Evolutionary conservation across 2,797 vertebrate genomes (phyloP).

Genomic region (Sphaeramia orbicularis): DNA sequence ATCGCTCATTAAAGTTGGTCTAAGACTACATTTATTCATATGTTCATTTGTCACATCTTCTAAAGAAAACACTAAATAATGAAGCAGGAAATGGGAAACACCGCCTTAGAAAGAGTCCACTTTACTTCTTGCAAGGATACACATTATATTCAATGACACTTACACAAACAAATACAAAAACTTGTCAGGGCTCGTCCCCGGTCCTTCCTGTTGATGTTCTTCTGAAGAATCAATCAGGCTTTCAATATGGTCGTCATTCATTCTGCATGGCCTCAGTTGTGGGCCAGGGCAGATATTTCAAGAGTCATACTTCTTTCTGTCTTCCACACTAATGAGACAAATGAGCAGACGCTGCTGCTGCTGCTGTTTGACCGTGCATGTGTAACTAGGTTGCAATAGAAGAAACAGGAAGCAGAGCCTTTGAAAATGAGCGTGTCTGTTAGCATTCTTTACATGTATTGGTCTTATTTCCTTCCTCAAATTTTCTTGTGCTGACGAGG

Average conservation of each 20-base stretch:
- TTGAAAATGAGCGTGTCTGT: slow-evolving; percentile 48
- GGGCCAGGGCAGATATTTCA: slow-evolving; percentile 87
- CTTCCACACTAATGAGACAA: slow-evolving; percentile 88
- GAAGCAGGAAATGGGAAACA: slow-evolving; percentile 36
- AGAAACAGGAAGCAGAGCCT: slow-evolving; percentile 40
- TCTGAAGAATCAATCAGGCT: slow-evolving; percentile 64
- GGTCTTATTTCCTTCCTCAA: slow-evolving; percentile 1
- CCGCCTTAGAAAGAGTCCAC: slow-evolving; percentile 31
- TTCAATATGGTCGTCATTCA: slow-evolving; percentile 68
- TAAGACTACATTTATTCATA: neutral
- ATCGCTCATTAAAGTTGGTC: slow-evolving; percentile 17
- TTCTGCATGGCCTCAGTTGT: slow-evolving; percentile 68
- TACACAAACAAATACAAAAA: slow-evolving; percentile 50
- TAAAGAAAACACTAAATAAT: neutral
- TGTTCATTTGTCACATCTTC: slow-evolving; percentile 20
- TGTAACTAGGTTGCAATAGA: slow-evolving; percentile 77
- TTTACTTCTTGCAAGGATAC: slow-evolving; percentile 43
- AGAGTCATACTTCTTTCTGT: slow-evolving; percentile 88
- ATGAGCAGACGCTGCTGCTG: slow-evolving; percentile 84
- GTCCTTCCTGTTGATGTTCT: slow-evolving; percentile 45
- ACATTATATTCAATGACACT: slow-evolving; percentile 52
- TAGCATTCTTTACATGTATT: slow-evolving; percentile 19
- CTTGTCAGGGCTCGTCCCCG: slow-evolving; percentile 7
- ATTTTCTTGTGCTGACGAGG: slow-evolving; percentile 19
- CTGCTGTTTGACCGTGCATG: slow-evolving; percentile 86